These are phyloP conservation scores for Melinaea marsaeus DNA, from an alignment of 2,888 invertebrate genomes.

Conservation along the genomic window DNA sequence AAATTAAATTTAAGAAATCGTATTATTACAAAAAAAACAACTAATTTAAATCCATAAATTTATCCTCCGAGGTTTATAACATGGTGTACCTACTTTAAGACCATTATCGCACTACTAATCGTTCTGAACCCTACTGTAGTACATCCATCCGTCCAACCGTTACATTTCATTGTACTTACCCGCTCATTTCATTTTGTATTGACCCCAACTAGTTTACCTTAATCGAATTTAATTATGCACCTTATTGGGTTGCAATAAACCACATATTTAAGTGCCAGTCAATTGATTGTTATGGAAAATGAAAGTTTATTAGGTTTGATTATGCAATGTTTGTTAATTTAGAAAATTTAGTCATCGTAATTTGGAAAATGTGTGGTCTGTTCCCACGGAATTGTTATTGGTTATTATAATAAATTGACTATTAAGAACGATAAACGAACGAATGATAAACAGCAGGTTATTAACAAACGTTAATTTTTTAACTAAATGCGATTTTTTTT, in stretches of 20 bases:
- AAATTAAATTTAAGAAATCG: too few relatives aligned
- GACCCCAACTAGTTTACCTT: slow-evolving; percentile 39
- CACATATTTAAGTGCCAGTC: slow-evolving; percentile 16
- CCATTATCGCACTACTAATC: slow-evolving; percentile 71
- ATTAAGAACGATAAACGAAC: background rate
- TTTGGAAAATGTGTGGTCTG: slow-evolving; percentile 16
- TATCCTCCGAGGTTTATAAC: slow-evolving; percentile 23
- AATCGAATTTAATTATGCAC: slow-evolving; percentile 6
- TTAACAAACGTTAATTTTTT: too few relatives aligned
- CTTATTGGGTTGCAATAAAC: slow-evolving; percentile 28
- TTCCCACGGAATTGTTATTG: slow-evolving; percentile 20
- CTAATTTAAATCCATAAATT: background rate
- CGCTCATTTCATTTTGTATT: slow-evolving; percentile 53
- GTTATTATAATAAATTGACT: slow-evolving; percentile 20
- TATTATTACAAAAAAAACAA: too few relatives aligned
- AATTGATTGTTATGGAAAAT: slow-evolving; percentile 17
- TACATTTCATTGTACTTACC: slow-evolving; percentile 72
- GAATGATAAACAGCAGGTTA: too few relatives aligned
- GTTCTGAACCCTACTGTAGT: slow-evolving; percentile 70
- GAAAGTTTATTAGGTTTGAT: slow-evolving; percentile 41
- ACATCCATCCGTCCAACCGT: slow-evolving; percentile 63
- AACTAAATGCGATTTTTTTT: too few relatives aligned
- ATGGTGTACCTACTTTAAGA: slow-evolving; percentile 41
- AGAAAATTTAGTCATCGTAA: slow-evolving; percentile 48
- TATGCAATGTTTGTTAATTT: slow-evolving; percentile 63